A percentile compares a stretch with the other conserved stretches of the same genome.
These are phyloP conservation scores for Melipona quadrifasciata DNA, from an alignment of 1,140 invertebrate genomes.

Conservation along the genomic window DNA sequence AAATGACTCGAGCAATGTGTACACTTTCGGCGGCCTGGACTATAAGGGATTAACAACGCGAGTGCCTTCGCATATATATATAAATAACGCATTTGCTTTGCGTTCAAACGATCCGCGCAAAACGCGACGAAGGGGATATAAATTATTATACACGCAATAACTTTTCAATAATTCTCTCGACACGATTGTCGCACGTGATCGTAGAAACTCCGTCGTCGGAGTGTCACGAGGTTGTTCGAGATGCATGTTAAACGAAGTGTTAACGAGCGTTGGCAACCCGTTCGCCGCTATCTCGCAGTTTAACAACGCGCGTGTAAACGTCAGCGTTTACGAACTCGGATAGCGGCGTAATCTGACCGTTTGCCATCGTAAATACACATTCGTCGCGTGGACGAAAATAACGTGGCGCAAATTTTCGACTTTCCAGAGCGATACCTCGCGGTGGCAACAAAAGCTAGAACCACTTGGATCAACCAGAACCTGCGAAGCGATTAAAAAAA, in stretches of 20 bases:
- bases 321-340: constrained; percentile 49
- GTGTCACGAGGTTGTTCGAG: constrained; percentile 56
- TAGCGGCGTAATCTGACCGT: constrained; percentile 56
- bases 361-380: constrained; percentile 39
- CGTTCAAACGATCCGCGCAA: too few species aligned
- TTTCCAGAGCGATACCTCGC: too few species aligned
- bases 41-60: too few species aligned
- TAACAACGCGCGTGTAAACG: constrained; percentile 56
- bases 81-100: too few species aligned
- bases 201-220: constrained; percentile 25
- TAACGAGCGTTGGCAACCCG: constrained; percentile 57
- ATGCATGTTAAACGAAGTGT: constrained; percentile 58
- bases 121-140: not conserved
- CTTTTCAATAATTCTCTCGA: constrained; percentile 12
- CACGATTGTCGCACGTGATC: not conserved
- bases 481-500: too few species aligned
- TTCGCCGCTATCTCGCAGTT: constrained; percentile 49
- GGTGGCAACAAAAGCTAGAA: too few species aligned
- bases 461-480: too few species aligned
- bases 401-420: constrained; percentile 13
- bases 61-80: too few species aligned
- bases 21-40: too few species aligned
- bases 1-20: too few species aligned
- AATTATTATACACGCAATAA: too few species aligned
- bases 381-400: constrained; percentile 9